These are phyloP conservation scores for Tribolium castaneum DNA, from an alignment of 1,140 invertebrate species.

Conservation along the genomic window DNA sequence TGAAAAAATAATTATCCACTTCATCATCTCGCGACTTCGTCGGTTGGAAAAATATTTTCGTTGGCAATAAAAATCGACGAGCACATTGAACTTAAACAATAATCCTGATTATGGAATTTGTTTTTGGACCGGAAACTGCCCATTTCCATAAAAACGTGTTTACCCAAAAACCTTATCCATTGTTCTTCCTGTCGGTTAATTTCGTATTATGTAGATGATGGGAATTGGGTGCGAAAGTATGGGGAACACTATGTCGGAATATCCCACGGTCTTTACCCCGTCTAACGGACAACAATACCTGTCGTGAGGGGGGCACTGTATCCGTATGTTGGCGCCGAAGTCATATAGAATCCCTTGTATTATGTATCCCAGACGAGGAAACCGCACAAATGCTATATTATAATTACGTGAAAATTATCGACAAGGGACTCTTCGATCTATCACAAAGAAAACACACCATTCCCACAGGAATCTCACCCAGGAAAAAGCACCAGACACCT, in stretches of 20 bases:
- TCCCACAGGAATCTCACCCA: constrained; percentile 13
- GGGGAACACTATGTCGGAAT: constrained; percentile 41
- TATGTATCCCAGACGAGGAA: constrained; percentile 15
- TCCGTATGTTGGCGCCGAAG: constrained; percentile 38
- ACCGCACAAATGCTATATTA: constrained; percentile 12
- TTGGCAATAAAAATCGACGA: too few species aligned
- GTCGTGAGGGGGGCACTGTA: constrained; percentile 31
- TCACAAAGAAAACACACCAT: background rate
- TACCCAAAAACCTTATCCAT: constrained; percentile 24
- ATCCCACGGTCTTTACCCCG: constrained; percentile 53
- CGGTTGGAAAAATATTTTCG: background rate
- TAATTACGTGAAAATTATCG: constrained; percentile 25
- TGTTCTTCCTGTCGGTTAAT: constrained; percentile 43
- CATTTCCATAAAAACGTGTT: constrained; percentile 7
- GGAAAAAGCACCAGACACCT: background rate
- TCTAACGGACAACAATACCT: constrained; percentile 49
- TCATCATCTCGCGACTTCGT: background rate
- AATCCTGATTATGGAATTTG: background rate
- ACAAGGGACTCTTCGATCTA: background rate
- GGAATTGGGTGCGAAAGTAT: constrained; percentile 41
- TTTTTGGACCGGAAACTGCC: constrained; percentile 38
- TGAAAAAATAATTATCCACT: background rate
- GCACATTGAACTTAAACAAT: background rate
- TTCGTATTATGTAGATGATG: constrained; percentile 46
- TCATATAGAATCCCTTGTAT: constrained; percentile 1